A percentile compares a stretch with the other conserved stretches of the same genome.
Evolutionary conservation across 2,113 vertebrate species (phyloP).

Genomic region (Callipepla californica): DNA sequence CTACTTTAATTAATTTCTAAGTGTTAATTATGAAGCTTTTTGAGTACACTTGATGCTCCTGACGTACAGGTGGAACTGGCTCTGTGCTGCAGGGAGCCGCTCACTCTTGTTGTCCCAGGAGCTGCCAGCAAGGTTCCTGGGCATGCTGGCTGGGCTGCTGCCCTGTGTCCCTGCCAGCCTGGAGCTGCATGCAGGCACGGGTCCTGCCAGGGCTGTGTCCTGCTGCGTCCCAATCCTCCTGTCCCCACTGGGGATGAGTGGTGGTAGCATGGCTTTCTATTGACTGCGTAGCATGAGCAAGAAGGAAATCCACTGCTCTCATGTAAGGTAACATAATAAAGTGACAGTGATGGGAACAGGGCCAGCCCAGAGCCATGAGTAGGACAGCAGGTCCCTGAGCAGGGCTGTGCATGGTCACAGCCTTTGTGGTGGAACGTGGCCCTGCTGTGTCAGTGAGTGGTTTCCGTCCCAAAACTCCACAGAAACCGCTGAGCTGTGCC

Average conservation of each 20-base stretch:
- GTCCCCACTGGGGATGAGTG: background rate
- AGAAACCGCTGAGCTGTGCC: background rate
- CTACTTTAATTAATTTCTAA: background rate
- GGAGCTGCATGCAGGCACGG: background rate
- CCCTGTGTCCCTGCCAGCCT: accelerated
- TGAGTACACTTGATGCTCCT: background rate
- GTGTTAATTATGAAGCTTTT: background rate
- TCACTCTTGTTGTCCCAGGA: background rate
- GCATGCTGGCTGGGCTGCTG: background rate
- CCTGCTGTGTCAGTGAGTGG: background rate
- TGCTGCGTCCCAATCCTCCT: background rate
- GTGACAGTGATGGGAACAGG: accelerated
- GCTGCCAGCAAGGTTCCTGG: background rate
- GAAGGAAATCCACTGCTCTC: background rate
- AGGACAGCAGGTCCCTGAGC: background rate
- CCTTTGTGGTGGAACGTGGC: background rate
- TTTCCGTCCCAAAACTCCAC: background rate
- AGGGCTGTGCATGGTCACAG: background rate
- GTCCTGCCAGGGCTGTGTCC: background rate
- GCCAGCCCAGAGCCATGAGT: background rate
- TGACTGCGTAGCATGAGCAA: background rate
- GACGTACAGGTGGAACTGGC: background rate
- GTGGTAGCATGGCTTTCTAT: background rate
- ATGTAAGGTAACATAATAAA: background rate
- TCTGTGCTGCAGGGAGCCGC: background rate